Percentiles rank a stretch among this genome's conserved stretches.
Evolutionary conservation across 2,888 invertebrate genomes (phyloP).

Genomic region (Tipula vernalis): DNA sequence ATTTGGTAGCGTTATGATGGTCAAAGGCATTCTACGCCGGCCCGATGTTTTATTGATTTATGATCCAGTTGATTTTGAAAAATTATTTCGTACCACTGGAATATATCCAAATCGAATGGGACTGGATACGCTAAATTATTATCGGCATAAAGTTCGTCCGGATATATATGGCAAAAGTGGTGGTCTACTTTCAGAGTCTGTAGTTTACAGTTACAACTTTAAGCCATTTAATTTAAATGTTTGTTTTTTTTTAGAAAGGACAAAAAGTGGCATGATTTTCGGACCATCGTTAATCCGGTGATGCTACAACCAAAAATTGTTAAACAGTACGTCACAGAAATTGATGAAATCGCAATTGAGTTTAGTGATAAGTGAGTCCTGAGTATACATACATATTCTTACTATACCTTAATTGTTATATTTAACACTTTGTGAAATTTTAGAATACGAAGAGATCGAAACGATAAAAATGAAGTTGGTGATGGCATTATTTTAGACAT

Average conservation of each 20-base stretch:
- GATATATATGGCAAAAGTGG: slow-evolving; percentile 21
- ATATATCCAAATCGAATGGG: slow-evolving; percentile 10
- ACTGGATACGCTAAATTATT: slow-evolving; percentile 13
- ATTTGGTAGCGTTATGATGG: slow-evolving; percentile 13
- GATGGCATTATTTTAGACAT: slow-evolving; percentile 38
- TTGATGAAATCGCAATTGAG: slow-evolving; percentile 37
- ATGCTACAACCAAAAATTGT: slow-evolving; percentile 46
- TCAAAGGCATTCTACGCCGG: slow-evolving; percentile 12
- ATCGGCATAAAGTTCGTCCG: not conserved
- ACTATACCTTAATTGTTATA: not conserved
- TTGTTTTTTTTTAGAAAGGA: slow-evolving; percentile 18
- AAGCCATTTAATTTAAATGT: not conserved
- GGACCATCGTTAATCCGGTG: slow-evolving; percentile 50
- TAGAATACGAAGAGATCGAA: slow-evolving; percentile 29
- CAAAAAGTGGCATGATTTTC: slow-evolving; percentile 49
- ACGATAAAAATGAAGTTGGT: slow-evolving; percentile 28
- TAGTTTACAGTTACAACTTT: not conserved
- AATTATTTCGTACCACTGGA: slow-evolving; percentile 14
- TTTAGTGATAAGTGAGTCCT: slow-evolving; percentile 21
- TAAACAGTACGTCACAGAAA: slow-evolving; percentile 37
- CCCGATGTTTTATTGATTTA: slow-evolving; percentile 13
- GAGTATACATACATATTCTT: not conserved
- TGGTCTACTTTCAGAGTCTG: slow-evolving; percentile 23
- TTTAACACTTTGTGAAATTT: not conserved
- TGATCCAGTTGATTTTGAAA: slow-evolving; percentile 14